phyloP scores from a whole-genome alignment of 2,888 invertebrate species.

The Temnothorax rugatulus region DNA sequence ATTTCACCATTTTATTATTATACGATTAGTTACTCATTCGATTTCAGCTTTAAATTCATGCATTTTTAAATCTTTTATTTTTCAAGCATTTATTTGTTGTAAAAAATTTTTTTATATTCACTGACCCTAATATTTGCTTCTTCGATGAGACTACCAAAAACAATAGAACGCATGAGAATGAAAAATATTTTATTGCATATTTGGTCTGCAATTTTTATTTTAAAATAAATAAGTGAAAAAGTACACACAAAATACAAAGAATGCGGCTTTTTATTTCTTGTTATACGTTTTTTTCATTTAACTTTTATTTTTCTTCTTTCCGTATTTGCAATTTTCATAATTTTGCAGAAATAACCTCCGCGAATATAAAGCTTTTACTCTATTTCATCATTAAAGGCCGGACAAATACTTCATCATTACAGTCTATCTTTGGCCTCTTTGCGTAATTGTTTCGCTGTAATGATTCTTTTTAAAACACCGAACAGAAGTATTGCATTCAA shows the following conservation, averaged over 20 bases:
- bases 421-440: not conserved
- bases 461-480: not conserved
- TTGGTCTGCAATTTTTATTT: not conserved
- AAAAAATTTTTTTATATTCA: not conserved
- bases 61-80: not conserved
- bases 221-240: not conserved
- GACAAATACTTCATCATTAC: not conserved
- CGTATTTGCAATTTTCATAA: constrained; percentile 8
- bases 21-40: not conserved
- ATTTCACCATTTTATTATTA: not conserved
- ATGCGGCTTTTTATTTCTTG: not conserved
- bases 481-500: not conserved
- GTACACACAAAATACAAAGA: not conserved
- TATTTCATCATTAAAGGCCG: not conserved
- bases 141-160: not conserved
- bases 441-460: not conserved
- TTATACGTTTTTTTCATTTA: not conserved
- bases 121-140: not conserved
- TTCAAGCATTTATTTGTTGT: not conserved
- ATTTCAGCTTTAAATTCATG: not conserved
- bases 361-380: not conserved
- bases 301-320: not conserved
- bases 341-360: not conserved
- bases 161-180: not conserved
- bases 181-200: not conserved